Evolutionary conservation across 2,797 vertebrate genomes (phyloP).

Genomic region (Muscicapa comitata): DNA sequence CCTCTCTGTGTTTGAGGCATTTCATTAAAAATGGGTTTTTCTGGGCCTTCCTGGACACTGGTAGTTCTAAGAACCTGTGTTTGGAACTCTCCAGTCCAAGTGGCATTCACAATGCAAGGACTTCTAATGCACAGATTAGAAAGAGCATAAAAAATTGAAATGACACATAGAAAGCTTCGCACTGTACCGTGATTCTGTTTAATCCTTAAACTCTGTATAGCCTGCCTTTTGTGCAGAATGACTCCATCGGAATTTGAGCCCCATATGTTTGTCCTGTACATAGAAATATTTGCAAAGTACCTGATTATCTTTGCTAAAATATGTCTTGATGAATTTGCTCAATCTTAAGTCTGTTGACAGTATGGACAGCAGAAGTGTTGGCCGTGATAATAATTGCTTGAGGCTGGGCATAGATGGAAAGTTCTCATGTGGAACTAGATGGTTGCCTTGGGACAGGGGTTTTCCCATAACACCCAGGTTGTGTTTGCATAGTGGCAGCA

Average conservation of each 20-base stretch:
- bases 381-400: background rate
- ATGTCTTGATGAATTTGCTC: background rate
- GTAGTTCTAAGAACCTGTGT: background rate
- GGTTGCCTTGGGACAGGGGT: background rate
- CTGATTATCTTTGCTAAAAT: background rate
- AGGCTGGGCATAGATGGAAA: background rate
- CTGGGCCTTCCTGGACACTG: background rate
- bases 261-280: background rate
- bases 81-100: background rate
- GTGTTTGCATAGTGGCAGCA: background rate
- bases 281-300: background rate
- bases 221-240: background rate
- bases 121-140: accelerated
- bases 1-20: background rate
- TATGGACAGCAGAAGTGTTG: background rate
- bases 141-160: background rate
- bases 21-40: background rate
- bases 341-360: background rate
- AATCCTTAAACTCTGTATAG: background rate
- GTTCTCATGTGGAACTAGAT: background rate
- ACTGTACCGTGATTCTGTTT: background rate
- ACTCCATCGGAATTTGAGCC: background rate
- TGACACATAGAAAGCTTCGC: background rate
- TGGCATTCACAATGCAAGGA: background rate
- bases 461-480: background rate